Conservation (phyloP, 2,888 invertebrate species). For the Aquatica leii region DNA sequence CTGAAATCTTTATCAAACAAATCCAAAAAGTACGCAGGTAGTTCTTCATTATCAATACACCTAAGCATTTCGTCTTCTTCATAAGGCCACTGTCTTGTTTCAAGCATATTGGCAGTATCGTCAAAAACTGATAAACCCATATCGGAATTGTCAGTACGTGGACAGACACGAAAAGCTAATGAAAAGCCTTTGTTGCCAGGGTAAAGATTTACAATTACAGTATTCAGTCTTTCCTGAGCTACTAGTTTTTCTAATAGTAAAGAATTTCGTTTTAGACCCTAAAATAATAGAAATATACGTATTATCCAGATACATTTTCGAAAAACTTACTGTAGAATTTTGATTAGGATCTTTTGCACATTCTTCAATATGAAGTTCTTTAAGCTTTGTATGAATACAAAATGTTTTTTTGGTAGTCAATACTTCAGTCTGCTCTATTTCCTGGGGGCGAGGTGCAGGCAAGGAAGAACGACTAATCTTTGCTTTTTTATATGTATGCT, state of each 20-base stretch:
- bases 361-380: conserved; percentile 59
- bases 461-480: conserved; percentile 55
- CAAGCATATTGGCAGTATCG: conserved; percentile 70
- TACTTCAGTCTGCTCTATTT: conserved; percentile 44
- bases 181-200: conserved; percentile 86
- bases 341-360: conserved; percentile 48
- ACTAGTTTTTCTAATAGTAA: conserved; percentile 86
- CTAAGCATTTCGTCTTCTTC: conserved; percentile 88
- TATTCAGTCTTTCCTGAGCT: conserved; percentile 85
- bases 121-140: conserved; percentile 61
- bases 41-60: conserved; percentile 89
- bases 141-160: conserved; percentile 49
- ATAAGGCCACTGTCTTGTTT: conserved; percentile 85
- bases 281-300: conserved; percentile 51
- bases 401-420: conserved; percentile 50
- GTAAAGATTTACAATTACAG: conserved; percentile 89
- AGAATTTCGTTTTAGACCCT: conserved; percentile 71
- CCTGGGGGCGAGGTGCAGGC: conserved; percentile 55
- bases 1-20: conserved; percentile 83
- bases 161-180: conserved; percentile 49
- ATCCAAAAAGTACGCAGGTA: conserved; percentile 87
- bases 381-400: conserved; percentile 59
- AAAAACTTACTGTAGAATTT: conserved; percentile 44
- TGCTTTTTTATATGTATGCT: conserved; percentile 57
- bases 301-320: background rate